A percentile compares a stretch with the other conserved stretches of the same genome.
phyloP scores from a whole-genome alignment of 1,140 invertebrate genomes.

The Maniola jurtina region DNA sequence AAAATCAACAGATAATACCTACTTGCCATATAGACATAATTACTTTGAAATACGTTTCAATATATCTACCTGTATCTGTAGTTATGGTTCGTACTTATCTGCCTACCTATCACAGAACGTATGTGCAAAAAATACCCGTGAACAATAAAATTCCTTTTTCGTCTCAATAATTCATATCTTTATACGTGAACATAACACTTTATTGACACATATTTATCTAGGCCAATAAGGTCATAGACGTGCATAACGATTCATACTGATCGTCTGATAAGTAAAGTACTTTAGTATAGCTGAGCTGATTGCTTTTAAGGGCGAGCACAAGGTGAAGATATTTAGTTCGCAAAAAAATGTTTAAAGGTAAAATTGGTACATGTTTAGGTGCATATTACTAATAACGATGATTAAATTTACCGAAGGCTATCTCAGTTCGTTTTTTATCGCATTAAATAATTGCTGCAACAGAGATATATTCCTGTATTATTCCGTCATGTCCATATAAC shows the following conservation, averaged over 20 bases:
- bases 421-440: too few relatives aligned
- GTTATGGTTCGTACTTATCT: too few relatives aligned
- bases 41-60: too few relatives aligned
- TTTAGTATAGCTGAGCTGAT: not conserved
- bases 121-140: slow-evolving; percentile 11
- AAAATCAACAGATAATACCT: too few relatives aligned
- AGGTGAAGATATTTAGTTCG: not conserved
- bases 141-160: slow-evolving; percentile 24
- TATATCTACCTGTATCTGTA: too few relatives aligned
- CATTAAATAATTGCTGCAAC: too few relatives aligned
- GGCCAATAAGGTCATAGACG: slow-evolving; percentile 25
- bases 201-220: slow-evolving; percentile 24
- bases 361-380: too few relatives aligned
- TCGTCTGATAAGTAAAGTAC: slow-evolving; percentile 16
- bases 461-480: too few relatives aligned
- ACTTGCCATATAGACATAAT: too few relatives aligned
- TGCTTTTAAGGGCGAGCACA: not conserved
- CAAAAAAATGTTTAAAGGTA: not conserved
- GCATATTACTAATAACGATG: too few relatives aligned
- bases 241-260: slow-evolving; percentile 22
- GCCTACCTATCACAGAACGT: not conserved
- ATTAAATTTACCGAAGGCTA: too few relatives aligned
- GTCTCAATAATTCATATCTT: slow-evolving; percentile 20
- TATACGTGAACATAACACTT: not conserved
- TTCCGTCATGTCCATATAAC: too few relatives aligned